phyloP scores from a whole-genome alignment of 2,113 vertebrate genomes.

The Porphyrio hochstetteri region DNA sequence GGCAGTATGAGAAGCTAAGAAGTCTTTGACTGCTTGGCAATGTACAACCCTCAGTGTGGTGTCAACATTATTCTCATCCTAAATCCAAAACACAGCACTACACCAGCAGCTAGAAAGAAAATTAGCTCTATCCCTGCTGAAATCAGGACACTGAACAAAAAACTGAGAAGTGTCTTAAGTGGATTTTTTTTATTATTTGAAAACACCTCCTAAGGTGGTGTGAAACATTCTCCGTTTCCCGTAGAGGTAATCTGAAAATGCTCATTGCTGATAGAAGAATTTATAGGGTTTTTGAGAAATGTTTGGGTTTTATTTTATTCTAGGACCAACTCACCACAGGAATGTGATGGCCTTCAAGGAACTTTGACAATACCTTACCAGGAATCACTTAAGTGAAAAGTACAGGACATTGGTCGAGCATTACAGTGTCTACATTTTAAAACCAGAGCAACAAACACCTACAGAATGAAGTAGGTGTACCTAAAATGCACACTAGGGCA shows the following conservation, averaged over 20 bases:
- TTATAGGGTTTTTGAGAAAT: background rate
- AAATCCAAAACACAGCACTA: too few relatives aligned
- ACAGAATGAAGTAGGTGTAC: background rate
- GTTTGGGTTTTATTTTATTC: background rate
- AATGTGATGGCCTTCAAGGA: background rate
- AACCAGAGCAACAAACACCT: background rate
- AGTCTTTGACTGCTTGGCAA: too few relatives aligned
- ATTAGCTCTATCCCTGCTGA: too few relatives aligned
- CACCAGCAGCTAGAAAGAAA: too few relatives aligned
- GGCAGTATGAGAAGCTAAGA: too few relatives aligned
- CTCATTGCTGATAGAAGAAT: background rate
- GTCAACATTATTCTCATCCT: too few relatives aligned
- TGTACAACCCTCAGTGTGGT: too few relatives aligned
- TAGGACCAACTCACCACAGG: background rate
- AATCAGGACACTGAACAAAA: background rate
- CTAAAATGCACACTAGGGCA: background rate
- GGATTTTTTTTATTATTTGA: background rate
- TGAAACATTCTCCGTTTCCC: background rate
- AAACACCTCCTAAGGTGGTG: background rate
- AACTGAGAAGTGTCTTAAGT: background rate
- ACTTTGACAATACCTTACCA: background rate
- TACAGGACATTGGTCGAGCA: background rate
- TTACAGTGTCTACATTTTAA: background rate
- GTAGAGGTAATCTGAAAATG: background rate
- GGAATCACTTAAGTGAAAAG: background rate